phyloP scores from a whole-genome alignment of 1,140 invertebrate species.

The Agrypnia vestita region DNA sequence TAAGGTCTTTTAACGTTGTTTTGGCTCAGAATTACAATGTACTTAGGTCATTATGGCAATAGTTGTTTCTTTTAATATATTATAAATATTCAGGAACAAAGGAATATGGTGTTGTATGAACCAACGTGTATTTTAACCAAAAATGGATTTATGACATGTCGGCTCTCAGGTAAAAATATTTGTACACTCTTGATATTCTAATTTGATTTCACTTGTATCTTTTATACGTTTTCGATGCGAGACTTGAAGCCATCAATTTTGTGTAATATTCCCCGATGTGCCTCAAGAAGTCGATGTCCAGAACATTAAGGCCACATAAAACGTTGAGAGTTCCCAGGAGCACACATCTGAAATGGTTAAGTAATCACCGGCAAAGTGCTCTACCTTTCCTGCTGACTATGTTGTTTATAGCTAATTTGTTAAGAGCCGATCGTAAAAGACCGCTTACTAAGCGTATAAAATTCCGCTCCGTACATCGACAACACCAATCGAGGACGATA shows the following conservation, averaged over 20 bases:
- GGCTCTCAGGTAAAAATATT: too few relatives aligned
- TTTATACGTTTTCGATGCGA: too few relatives aligned
- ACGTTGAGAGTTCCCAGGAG: constrained; percentile 20
- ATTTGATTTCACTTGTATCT: too few relatives aligned
- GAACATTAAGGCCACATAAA: constrained; percentile 9
- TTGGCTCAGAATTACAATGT: too few relatives aligned
- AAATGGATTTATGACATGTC: too few relatives aligned
- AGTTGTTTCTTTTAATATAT: too few relatives aligned
- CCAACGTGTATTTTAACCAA: too few relatives aligned
- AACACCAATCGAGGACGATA: constrained; percentile 2
- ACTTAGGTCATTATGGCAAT: too few relatives aligned
- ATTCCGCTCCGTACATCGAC: background rate
- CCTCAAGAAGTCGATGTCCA: background rate
- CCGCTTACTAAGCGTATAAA: constrained; percentile 41
- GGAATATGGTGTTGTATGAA: too few relatives aligned
- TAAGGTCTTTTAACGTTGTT: too few relatives aligned
- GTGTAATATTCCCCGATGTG: background rate
- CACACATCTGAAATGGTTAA: constrained; percentile 19
- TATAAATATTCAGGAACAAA: too few relatives aligned
- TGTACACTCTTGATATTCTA: too few relatives aligned
- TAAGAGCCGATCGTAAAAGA: constrained; percentile 45
- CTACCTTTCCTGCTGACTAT: constrained; percentile 38
- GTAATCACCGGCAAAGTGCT: constrained; percentile 21
- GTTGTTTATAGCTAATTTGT: constrained; percentile 46
- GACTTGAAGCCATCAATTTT: background rate